Base-by-base conservation (phyloP, 2,888 invertebrate species). In the Cheiracanthium punctorium region DNA sequence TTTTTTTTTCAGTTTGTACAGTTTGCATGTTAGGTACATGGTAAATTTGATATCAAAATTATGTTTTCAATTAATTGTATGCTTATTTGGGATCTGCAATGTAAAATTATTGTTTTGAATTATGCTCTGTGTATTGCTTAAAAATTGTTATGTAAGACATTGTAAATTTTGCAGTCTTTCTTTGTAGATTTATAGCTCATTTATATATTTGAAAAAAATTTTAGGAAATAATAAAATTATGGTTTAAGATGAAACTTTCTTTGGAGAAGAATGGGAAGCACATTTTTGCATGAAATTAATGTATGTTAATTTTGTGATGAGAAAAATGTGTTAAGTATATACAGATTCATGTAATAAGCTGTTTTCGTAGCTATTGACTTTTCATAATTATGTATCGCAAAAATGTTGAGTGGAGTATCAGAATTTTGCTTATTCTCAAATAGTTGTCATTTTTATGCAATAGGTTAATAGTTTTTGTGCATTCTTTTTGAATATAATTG, bases 1-100 rank as follows among this genome's bases (percentile, higher is more conserved):
- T 69, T 69, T 69, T 33, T 33, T 69, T 10, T 17, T 7, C 1
- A 67, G 4, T 29, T 67, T 69, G 69, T 69, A 69, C 37, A 69
- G 37, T 5, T 33, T 69, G 69, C 58, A 58, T 58, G 58, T 58
- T 20, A 24, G 58, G 58, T 20, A 17, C 4, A 58, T 1, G 58
- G 58, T n/a, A 48, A 17, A 48, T 17, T 48, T 48, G 58, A 24
- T 58, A 24, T 58, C 58, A 58, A 58, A 58, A 58, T 24, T 58
- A 4, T 24, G 2, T 58, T 58, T 20, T 48, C 17, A 48, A 12
- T 24, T 24, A 58, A 58, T 4, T 58, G 5, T 12, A 20, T 24
- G 1, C 2, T 58, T 58, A 24, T 24, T 24, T 20, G 20, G 17
- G 24, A 58, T 24, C 24, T 58, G 58, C 20, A 24, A 7, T n/a